Base-by-base conservation (phyloP, 2,797 vertebrate species). In the Lithobates pipiens region DNA sequence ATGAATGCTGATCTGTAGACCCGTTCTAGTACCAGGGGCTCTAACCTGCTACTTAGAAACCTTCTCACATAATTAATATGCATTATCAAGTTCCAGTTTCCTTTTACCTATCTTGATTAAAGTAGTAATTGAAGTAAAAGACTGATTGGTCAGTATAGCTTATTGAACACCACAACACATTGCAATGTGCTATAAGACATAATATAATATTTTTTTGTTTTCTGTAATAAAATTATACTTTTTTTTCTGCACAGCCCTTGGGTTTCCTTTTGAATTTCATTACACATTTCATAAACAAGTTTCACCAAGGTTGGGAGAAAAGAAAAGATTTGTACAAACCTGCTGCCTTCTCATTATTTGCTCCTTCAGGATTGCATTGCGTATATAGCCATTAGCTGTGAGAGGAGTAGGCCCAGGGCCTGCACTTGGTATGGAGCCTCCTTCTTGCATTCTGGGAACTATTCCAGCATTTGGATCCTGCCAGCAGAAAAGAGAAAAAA, bases 381-480 rank as follows among this genome's bases (percentile, higher is more conserved):
- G 92, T 90, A 91, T 92, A 88, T 93, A 95, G 11, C 91, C 93
- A 0, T 91, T 95, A 89, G 92, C 90, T 0, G 91, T 88, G 9
- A 89, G 74, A 25, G 82, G 88, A 0, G 87, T 81, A 25, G 91
- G n/a, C 61, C 91, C 91, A 0, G 93, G 89, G 88, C 91, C 5
- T 1, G 91, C 0, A 0, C 87, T 91, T 83, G 93, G 90, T 89
- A 93, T 87, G 29, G 92, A 91, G 86, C 93, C 92, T 0, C 89
- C 92, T 86, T 95, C 94, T 89, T 94, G 92, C 88, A 95, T 89
- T 44, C 93, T 93, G 89, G 94, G 88, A 72, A 92, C 91, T 57
- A 94, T 91, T 87, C 92, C 93, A 75, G 91, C 83, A 73, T 83
- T 93, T 76, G 90, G 94, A 89, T 95, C 94, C 94, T 96, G 93